Conservation (phyloP, 2,113 vertebrate genomes). For the Gasterosteus nipponicus region DNA sequence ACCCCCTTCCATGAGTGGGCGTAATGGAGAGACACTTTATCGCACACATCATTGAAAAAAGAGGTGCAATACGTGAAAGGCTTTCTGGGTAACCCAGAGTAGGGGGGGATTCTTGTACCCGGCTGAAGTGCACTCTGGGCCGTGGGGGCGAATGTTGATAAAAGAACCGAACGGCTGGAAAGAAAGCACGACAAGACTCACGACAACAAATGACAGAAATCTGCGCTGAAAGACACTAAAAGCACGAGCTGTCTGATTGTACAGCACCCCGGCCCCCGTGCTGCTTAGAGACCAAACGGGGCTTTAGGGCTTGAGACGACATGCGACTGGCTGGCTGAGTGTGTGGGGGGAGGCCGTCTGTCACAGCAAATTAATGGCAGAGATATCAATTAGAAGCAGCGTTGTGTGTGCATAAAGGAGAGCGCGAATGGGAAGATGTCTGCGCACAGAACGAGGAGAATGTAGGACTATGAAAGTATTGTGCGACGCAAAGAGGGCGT, state of each 20-base stretch:
- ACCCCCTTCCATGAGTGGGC: slow-evolving; percentile 7
- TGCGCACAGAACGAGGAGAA: slow-evolving; percentile 54
- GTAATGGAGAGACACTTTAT: slow-evolving; percentile 52
- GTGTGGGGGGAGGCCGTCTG: slow-evolving; percentile 58
- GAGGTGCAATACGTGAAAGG: slow-evolving; percentile 47
- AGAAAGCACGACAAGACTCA: background rate
- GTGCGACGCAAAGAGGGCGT: slow-evolving; percentile 31
- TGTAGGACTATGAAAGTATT: slow-evolving; percentile 63
- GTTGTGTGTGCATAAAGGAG: slow-evolving; percentile 74
- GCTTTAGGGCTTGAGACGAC: slow-evolving; percentile 51
- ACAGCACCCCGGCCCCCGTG: slow-evolving; percentile 4
- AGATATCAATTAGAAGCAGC: slow-evolving; percentile 80
- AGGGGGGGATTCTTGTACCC: background rate
- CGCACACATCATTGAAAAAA: slow-evolving; percentile 57
- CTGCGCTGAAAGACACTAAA: slow-evolving; percentile 14
- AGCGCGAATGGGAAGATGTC: slow-evolving; percentile 60
- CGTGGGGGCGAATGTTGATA: slow-evolving; percentile 19
- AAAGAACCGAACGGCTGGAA: slow-evolving; percentile 5
- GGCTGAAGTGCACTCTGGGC: slow-evolving; percentile 47
- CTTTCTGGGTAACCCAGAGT: slow-evolving; percentile 30
- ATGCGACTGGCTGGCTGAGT: slow-evolving; percentile 41
- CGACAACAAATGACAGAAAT: slow-evolving; percentile 18
- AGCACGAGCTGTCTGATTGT: background rate
- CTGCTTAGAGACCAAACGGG: slow-evolving; percentile 41
- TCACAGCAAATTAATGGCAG: slow-evolving; percentile 76